Evolutionary conservation across 92 coral and sea anemone species (phyloP).

Genomic region (Siderastrea radians): DNA sequence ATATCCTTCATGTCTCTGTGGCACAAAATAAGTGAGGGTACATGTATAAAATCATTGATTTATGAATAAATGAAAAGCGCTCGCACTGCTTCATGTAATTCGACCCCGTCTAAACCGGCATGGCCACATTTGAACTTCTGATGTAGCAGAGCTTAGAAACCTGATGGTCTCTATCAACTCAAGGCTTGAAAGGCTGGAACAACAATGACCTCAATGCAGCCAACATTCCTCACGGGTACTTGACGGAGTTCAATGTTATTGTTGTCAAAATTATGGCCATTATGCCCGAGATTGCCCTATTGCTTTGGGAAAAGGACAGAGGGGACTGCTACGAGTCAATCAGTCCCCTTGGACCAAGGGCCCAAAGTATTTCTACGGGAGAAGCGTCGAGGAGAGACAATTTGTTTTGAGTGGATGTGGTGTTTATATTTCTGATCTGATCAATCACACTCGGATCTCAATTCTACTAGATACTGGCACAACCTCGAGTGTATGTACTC

Average conservation of each 20-base stretch:
- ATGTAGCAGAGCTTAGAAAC: neutral
- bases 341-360: slow-evolving; percentile 36
- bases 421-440: slow-evolving; percentile 44
- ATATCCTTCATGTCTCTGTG: no score
- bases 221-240: neutral
- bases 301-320: slow-evolving; percentile 25
- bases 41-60: no score
- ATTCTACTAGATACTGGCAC: slow-evolving; percentile 59
- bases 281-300: slow-evolving; percentile 55
- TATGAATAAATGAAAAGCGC: no score
- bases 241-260: no score
- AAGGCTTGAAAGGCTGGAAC: neutral
- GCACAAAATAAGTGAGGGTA: no score
- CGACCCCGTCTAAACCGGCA: no score
- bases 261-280: slow-evolving; percentile 26
- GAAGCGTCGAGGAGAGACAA: slow-evolving; percentile 3
- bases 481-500: slow-evolving; percentile 20
- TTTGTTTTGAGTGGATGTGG: slow-evolving; percentile 39
- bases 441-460: slow-evolving; percentile 46
- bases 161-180: neutral
- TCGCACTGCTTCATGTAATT: no score
- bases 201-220: neutral
- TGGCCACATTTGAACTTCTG: neutral
- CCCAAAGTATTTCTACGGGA: neutral
- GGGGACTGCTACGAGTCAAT: slow-evolving; percentile 61